phyloP scores from a whole-genome alignment of 2,888 invertebrate genomes.

The Rugalucina vietnamica region DNA sequence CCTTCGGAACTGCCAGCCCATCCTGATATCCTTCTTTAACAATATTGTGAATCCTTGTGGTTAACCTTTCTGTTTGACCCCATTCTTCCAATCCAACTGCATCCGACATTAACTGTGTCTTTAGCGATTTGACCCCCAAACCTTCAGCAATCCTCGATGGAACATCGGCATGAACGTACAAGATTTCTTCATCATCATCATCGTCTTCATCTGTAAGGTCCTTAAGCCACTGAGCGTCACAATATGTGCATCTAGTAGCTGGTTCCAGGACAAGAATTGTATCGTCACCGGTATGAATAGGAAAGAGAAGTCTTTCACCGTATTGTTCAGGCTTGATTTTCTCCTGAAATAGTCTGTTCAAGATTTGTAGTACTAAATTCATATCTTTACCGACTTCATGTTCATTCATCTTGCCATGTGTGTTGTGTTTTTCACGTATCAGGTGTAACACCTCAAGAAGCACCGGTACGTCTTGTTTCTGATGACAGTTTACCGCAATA shows the following conservation, averaged over 20 bases:
- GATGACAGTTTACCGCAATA: constrained; percentile 38
- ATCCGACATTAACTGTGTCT: constrained; percentile 65
- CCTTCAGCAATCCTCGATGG: constrained; percentile 67
- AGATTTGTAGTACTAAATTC: constrained; percentile 47
- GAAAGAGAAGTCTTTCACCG: constrained; percentile 29
- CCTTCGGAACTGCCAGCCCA: constrained; percentile 80
- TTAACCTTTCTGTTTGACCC: constrained; percentile 78
- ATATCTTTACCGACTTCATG: constrained; percentile 33
- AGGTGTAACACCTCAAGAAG: constrained; percentile 31
- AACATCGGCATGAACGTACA: constrained; percentile 71
- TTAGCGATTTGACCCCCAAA: constrained; percentile 73
- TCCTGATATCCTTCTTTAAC: constrained; percentile 75
- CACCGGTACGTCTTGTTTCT: constrained; percentile 27
- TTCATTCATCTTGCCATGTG: background rate
- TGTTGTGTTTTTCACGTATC: constrained; percentile 37
- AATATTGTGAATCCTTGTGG: constrained; percentile 69
- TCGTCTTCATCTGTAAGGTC: constrained; percentile 18
- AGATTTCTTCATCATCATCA: constrained; percentile 48
- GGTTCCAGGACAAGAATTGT: constrained; percentile 10
- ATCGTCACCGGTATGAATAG: constrained; percentile 29
- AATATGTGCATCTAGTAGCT: constrained; percentile 29
- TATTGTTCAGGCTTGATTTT: background rate
- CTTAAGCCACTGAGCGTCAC: constrained; percentile 42
- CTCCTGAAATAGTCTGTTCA: constrained; percentile 35
- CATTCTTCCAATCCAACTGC: constrained; percentile 65